phyloP scores from a whole-genome alignment of 1,140 invertebrate genomes.

The Mylabris phalerata region DNA sequence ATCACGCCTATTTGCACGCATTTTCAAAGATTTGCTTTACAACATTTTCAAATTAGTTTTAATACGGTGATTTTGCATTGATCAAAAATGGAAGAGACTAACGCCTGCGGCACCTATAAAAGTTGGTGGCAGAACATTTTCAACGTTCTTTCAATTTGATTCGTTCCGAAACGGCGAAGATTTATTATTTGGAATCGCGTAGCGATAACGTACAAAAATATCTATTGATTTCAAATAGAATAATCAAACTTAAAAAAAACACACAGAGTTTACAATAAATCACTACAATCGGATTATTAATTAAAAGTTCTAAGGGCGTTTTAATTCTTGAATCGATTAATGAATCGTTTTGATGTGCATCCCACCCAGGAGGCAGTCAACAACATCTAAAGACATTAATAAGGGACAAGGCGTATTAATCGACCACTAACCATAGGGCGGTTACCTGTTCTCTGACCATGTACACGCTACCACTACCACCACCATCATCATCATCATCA shows the following conservation, averaged over 20 bases:
- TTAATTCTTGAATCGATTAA: too few species aligned
- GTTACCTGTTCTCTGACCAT: constrained; percentile 14
- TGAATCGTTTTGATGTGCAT: constrained; percentile 1
- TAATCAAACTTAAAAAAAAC: constrained; percentile 8
- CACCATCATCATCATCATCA: too few species aligned
- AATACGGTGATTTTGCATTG: too few species aligned
- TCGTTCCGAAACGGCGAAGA: neutral
- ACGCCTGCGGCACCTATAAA: too few species aligned
- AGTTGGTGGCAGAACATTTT: too few species aligned
- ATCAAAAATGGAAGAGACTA: too few species aligned
- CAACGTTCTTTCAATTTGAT: neutral
- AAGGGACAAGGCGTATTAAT: constrained; percentile 13
- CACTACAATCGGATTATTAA: too few species aligned
- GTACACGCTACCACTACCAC: neutral
- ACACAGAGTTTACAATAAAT: too few species aligned
- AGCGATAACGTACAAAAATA: constrained; percentile 2
- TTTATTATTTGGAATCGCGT: neutral
- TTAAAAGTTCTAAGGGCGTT: too few species aligned
- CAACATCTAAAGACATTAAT: constrained; percentile 5
- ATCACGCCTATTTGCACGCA: too few species aligned
- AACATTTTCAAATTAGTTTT: too few species aligned
- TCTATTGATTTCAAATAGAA: constrained; percentile 7
- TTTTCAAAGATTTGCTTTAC: too few species aligned
- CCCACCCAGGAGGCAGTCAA: constrained; percentile 9
- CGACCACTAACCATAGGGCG: constrained; percentile 12